phyloP scores from a whole-genome alignment of 2,797 vertebrate genomes.

The Siniperca obscura region DNA sequence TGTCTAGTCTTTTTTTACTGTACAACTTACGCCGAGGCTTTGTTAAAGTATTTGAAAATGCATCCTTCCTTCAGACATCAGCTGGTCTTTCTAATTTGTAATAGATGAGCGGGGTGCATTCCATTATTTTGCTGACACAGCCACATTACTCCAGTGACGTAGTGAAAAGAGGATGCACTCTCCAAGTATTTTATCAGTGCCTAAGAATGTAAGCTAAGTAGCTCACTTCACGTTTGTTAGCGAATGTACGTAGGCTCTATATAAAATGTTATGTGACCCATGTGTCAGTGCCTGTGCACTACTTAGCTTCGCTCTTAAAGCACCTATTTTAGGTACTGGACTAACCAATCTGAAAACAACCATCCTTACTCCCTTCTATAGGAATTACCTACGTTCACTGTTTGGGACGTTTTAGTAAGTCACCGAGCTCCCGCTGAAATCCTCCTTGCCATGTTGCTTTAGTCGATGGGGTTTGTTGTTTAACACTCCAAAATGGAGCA shows the following conservation, averaged over 20 bases:
- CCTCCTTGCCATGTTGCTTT: slow-evolving; percentile 53
- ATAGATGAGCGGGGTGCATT: slow-evolving; percentile 25
- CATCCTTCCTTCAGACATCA: slow-evolving; percentile 51
- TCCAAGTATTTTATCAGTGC: slow-evolving; percentile 72
- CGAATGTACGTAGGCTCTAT: slow-evolving; percentile 82
- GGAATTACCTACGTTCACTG: slow-evolving; percentile 45
- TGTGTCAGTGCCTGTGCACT: slow-evolving; percentile 82
- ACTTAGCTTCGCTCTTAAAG: slow-evolving; percentile 81
- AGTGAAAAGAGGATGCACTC: slow-evolving; percentile 56
- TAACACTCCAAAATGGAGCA: slow-evolving; percentile 66
- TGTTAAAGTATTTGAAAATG: slow-evolving; percentile 72
- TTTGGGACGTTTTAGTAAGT: slow-evolving; percentile 45
- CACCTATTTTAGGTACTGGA: slow-evolving; percentile 80
- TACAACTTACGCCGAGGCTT: slow-evolving; percentile 74
- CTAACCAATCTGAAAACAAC: slow-evolving; percentile 77
- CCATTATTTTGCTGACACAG: slow-evolving; percentile 41
- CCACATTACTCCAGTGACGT: slow-evolving; percentile 29
- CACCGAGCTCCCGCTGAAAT: slow-evolving; percentile 48
- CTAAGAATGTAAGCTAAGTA: slow-evolving; percentile 83
- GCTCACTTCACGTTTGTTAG: slow-evolving; percentile 82
- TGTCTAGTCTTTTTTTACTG: slow-evolving; percentile 72
- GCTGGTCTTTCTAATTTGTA: slow-evolving; percentile 33
- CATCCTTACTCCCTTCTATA: slow-evolving; percentile 45
- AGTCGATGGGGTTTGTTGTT: slow-evolving; percentile 52
- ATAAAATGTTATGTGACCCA: slow-evolving; percentile 78